These are phyloP conservation scores for Zoanthus sansibaricus DNA, from an alignment of 92 coral and sea anemone genomes.

Conservation along the genomic window DNA sequence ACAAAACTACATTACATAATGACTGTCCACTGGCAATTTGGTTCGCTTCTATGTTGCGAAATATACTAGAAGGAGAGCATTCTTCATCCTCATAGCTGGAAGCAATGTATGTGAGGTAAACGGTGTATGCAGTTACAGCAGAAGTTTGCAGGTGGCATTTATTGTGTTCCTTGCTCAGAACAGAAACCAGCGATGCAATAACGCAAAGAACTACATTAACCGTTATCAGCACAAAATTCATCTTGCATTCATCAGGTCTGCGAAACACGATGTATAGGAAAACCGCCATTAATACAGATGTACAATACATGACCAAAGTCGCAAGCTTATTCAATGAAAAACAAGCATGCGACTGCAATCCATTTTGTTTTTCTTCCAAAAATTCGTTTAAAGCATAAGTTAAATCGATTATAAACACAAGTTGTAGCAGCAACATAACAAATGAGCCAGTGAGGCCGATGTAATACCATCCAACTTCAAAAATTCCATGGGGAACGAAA, in stretches of 20 bases:
- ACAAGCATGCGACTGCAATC: conserved; percentile 31
- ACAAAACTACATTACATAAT: conserved; percentile 45
- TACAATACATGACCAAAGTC: conserved; percentile 44
- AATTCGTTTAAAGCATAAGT: conserved; percentile 65
- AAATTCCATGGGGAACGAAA: conserved; percentile 60
- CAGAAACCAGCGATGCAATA: conserved; percentile 58
- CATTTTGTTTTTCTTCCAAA: conserved; percentile 28
- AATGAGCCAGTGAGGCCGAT: conserved; percentile 76
- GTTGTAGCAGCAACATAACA: conserved; percentile 66
- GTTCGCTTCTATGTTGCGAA: conserved; percentile 19
- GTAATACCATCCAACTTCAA: conserved; percentile 77
- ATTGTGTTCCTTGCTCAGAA: conserved; percentile 17
- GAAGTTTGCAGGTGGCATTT: conserved; percentile 74
- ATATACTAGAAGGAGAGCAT: conserved; percentile 58
- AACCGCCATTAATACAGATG: conserved; percentile 49
- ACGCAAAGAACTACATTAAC: conserved; percentile 64
- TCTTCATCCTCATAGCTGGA: conserved; percentile 62
- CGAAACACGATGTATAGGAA: conserved; percentile 62
- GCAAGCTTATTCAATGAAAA: conserved; percentile 34
- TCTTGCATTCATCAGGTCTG: conserved; percentile 69
- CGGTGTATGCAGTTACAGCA: conserved; percentile 63
- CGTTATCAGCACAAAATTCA: conserved; percentile 63
- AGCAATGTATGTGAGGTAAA: conserved; percentile 70
- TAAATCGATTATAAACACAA: conserved; percentile 78
- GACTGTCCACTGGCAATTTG: conserved; percentile 62